Evolutionary conservation across 2,797 vertebrate genomes (phyloP).

Genomic region (Rhinella marina): DNA sequence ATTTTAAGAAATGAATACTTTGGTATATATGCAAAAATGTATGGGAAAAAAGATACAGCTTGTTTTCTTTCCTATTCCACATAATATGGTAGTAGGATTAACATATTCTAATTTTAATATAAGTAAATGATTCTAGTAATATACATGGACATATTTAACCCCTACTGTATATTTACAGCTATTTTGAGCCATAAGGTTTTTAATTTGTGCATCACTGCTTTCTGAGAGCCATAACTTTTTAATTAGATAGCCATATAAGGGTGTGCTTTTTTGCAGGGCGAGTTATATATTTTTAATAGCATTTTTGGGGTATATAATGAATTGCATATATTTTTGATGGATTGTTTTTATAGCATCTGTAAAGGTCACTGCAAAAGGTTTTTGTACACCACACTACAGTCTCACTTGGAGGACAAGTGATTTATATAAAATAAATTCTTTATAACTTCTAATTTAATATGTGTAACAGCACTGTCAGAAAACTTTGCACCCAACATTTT

Average conservation of each 20-base stretch:
- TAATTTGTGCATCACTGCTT: no score
- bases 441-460: neutral
- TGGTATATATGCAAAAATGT: neutral
- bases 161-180: no score
- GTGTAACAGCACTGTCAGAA: neutral
- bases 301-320: no score
- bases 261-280: no score
- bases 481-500: neutral
- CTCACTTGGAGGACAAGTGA: neutral
- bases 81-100: neutral
- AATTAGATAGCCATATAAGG: no score
- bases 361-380: neutral
- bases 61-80: neutral
- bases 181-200: no score
- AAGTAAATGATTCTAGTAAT: neutral
- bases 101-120: neutral
- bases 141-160: neutral
- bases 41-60: neutral
- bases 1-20: conserved; percentile 26
- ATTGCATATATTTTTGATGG: no score
- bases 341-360: no score
- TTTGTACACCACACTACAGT: neutral
- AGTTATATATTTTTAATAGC: no score
- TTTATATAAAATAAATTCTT: neutral
- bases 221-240: no score